phyloP scores from a whole-genome alignment of 2,888 invertebrate genomes.

The Eupithecia abbreviata region DNA sequence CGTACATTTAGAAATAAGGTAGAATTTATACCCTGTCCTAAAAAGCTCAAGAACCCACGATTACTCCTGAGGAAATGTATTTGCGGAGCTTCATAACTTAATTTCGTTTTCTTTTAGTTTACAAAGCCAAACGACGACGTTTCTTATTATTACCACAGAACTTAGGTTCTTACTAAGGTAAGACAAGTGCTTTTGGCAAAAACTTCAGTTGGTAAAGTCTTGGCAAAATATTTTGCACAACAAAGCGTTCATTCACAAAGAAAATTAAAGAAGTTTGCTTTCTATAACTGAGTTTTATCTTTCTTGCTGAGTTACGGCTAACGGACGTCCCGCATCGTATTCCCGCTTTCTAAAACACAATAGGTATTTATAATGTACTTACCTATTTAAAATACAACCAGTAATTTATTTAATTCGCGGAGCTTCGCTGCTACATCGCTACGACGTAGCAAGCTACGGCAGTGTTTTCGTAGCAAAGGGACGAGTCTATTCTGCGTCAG shows the following conservation, averaged over 20 bases:
- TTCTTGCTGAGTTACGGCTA: constrained; percentile 7
- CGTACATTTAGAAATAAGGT: not conserved
- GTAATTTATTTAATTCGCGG: not conserved
- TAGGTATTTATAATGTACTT: not conserved
- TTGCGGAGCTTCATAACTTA: not conserved
- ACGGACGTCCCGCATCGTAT: not conserved
- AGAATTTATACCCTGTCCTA: not conserved
- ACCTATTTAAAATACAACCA: not conserved
- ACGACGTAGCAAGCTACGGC: not conserved
- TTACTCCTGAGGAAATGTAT: not conserved
- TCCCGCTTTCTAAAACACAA: not conserved
- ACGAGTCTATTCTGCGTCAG: not conserved
- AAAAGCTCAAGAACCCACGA: not conserved
- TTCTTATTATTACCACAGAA: not conserved
- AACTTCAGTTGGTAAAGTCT: constrained; percentile 29
- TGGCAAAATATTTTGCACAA: constrained; percentile 47
- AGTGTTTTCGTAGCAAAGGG: not conserved
- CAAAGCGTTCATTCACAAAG: constrained; percentile 52
- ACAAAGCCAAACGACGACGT: constrained; percentile 2
- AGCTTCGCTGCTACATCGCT: not conserved
- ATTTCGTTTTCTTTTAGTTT: constrained; percentile 4
- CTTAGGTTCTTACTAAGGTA: not conserved
- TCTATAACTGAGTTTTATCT: constrained; percentile 30
- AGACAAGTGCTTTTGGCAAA: constrained; percentile 16
- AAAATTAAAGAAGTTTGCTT: constrained; percentile 55